Evolutionary conservation across 2,888 invertebrate genomes (phyloP).

Genomic region (Dexiosoma caninum): DNA sequence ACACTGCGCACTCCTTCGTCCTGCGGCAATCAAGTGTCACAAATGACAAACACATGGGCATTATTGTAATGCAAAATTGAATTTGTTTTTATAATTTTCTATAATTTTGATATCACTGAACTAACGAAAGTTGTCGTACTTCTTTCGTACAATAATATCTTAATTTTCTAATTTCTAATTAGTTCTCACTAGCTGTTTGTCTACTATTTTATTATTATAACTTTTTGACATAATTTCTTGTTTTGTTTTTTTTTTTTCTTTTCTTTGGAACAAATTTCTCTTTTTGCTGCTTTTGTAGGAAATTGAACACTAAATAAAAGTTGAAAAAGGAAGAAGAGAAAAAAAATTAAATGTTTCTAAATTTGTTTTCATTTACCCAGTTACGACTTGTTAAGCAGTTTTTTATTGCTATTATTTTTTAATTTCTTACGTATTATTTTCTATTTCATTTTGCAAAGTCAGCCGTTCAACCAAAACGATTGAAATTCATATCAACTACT

Average conservation of each 20-base stretch:
- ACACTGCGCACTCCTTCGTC: no score
- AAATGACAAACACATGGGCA: no score
- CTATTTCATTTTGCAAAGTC: constrained; percentile 28
- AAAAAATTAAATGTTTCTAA: constrained; percentile 18
- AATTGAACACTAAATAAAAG: constrained; percentile 3
- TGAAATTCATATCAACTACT: constrained; percentile 16
- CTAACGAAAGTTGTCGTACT: no score
- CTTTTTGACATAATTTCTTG: constrained; percentile 42
- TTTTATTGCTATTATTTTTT: background rate
- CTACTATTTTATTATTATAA: background rate
- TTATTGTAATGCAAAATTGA: no score
- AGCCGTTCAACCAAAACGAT: constrained; percentile 40
- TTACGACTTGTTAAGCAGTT: constrained; percentile 29
- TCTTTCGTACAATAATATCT: no score
- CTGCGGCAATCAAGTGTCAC: no score
- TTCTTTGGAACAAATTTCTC: constrained; percentile 49
- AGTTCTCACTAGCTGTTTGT: no score
- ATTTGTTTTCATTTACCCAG: constrained; percentile 54
- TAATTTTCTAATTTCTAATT: no score
- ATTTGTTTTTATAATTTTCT: no score
- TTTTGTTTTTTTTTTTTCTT: background rate
- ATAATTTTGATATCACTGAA: no score
- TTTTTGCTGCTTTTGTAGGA: constrained; percentile 30
- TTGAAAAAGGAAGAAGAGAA: constrained; percentile 30
- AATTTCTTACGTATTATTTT: background rate